phyloP scores from a whole-genome alignment of 1,140 invertebrate species.

The Calosoma granatense region DNA sequence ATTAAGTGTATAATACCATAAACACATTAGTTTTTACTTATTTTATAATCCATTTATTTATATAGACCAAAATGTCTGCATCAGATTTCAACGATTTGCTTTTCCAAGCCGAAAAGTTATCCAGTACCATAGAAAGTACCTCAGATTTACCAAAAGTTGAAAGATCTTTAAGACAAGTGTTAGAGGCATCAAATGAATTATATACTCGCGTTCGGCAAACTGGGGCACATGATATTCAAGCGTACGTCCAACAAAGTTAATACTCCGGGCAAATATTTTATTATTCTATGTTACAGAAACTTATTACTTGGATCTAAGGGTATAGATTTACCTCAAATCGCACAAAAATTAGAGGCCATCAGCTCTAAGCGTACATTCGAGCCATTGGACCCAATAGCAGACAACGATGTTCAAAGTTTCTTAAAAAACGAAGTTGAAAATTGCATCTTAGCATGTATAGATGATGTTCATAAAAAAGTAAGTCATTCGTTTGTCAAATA shows the following conservation, averaged over 20 bases:
- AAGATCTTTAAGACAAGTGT: constrained; percentile 79
- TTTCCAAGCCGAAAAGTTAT: constrained; percentile 81
- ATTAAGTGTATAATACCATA: no score
- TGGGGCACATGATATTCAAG: constrained; percentile 80
- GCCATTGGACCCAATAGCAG: constrained; percentile 76
- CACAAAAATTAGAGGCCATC: constrained; percentile 80
- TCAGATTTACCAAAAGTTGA: constrained; percentile 78
- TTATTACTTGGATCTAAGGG: constrained; percentile 87
- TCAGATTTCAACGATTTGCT: constrained; percentile 75
- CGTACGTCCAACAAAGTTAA: constrained; percentile 51
- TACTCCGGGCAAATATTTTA: constrained; percentile 15
- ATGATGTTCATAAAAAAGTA: constrained; percentile 76
- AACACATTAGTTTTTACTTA: no score
- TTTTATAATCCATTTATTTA: no score
- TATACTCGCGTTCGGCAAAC: constrained; percentile 76
- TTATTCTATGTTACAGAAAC: no score
- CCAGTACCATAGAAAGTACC: constrained; percentile 76
- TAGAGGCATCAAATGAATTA: constrained; percentile 84
- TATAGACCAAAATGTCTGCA: neutral
- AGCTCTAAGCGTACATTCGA: constrained; percentile 78
- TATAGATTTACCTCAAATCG: constrained; percentile 84
- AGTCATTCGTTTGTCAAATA: constrained; percentile 28
- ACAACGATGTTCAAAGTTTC: constrained; percentile 82
- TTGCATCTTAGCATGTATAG: constrained; percentile 82
- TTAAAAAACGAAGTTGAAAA: constrained; percentile 90